Base-by-base conservation (phyloP, 2,888 invertebrate species). In the Xylophagus ater region DNA sequence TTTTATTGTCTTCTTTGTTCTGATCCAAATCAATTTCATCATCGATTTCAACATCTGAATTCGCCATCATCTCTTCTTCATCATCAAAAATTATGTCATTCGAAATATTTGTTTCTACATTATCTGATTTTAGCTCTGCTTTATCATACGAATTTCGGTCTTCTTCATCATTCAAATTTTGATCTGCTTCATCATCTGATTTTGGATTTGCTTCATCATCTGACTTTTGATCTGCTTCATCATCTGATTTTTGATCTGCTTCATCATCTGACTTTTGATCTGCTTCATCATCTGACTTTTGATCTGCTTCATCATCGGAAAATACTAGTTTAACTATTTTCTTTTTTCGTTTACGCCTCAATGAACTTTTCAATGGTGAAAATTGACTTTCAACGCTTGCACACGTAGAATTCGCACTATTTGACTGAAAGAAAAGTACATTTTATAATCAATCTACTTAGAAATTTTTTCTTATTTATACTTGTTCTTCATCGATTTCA, bases 281-380 rank as follows among this genome's bases (percentile, higher is more conserved):
- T 54, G 35, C 46, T 26, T 28, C n/a, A 33, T 29, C 5, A 15
- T 26, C 9, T 13, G 9, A 2, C 20, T 45, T 36, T 5, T 40
- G 9, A 30, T 33, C 6, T 14, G 49, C 41, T 29, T 60, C 58
- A 9, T 60, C 62, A 60, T 71, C 72, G 34, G 71, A 72, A 48
- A 71, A 72, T 3, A 20, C 21, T 4, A 40, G 13, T 21, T 34
- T 40, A 21, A 62, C 43, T 12, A 72, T 59, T 53, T 65, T 67
- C 44, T 59, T 62, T 36, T 54, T 53, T 35, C 52, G 54, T 37
- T 48, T 56, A 37, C 19, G 35, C 37, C 40, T 40, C 17, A 17
- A 8, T 29, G 4, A 26, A 5, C 12, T 26, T 26, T 10, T 14
- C 15, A 19, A 7, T 5, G 29, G 20, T 28, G 5, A 28, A 5